A percentile compares a stretch with the other conserved stretches of the same genome.
These are phyloP conservation scores for Lepidocyrtinus sp. DNA, from an alignment of 2,888 invertebrate genomes.

Conservation along the genomic window DNA sequence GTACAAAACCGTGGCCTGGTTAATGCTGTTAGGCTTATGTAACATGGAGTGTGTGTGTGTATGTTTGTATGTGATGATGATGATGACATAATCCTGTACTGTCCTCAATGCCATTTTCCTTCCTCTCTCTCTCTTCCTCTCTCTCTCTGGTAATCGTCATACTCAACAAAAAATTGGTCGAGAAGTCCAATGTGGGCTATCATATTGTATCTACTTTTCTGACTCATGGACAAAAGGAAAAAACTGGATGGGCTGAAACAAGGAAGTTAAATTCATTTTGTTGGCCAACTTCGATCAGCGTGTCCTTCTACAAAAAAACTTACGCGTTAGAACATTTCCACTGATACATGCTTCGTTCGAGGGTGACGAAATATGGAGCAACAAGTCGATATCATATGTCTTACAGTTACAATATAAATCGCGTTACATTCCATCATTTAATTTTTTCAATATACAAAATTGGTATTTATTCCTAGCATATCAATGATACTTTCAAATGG, in stretches of 20 bases:
- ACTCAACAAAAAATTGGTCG: neutral
- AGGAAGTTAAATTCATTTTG: too few relatives aligned
- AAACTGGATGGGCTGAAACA: slow-evolving; percentile 6
- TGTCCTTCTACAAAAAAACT: too few relatives aligned
- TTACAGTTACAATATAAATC: too few relatives aligned
- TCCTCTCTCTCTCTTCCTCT: slow-evolving; percentile 21
- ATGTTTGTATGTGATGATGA: slow-evolving; percentile 21
- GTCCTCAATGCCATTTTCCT: slow-evolving; percentile 54
- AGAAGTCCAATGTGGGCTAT: neutral
- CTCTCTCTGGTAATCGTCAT: neutral
- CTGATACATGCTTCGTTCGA: too few relatives aligned
- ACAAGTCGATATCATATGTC: too few relatives aligned
- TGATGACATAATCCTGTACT: slow-evolving; percentile 47
- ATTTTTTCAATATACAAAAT: too few relatives aligned
- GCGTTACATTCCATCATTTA: too few relatives aligned
- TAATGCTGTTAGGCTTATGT: slow-evolving; percentile 47
- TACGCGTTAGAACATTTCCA: too few relatives aligned
- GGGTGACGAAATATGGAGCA: too few relatives aligned
- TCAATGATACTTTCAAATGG: too few relatives aligned
- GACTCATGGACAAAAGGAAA: slow-evolving; percentile 4
- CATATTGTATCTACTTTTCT: neutral
- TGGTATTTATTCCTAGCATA: too few relatives aligned
- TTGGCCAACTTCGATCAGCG: too few relatives aligned
- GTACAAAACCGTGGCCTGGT: slow-evolving; percentile 48
- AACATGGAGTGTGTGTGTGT: slow-evolving; percentile 3